Evolutionary conservation across 2,113 vertebrate genomes (phyloP).

Genomic region (Paramisgurnus dabryanus): DNA sequence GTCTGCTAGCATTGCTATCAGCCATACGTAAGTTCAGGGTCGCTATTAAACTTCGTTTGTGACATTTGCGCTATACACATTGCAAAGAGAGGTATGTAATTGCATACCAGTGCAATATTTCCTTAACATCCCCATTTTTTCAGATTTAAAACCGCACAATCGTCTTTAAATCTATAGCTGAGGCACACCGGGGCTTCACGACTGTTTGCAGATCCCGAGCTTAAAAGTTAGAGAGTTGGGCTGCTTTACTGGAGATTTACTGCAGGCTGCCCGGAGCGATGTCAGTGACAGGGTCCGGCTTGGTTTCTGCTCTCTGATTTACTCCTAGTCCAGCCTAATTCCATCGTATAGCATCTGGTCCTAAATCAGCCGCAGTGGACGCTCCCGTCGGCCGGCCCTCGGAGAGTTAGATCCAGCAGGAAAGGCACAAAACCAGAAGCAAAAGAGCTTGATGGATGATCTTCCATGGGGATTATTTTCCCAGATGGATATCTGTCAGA

Average conservation of each 20-base stretch:
- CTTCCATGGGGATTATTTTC: constrained; percentile 48
- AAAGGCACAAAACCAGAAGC: constrained; percentile 2
- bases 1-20: background rate
- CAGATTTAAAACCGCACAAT: background rate
- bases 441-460: constrained; percentile 34
- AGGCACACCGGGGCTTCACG: constrained; percentile 9
- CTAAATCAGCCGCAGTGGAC: constrained; percentile 61
- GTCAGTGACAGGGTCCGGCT: constrained; percentile 29
- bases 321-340: constrained; percentile 51
- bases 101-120: too few species aligned
- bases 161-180: background rate
- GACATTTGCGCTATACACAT: too few species aligned
- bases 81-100: too few species aligned
- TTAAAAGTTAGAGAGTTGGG: constrained; percentile 6
- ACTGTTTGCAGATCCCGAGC: background rate
- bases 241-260: constrained; percentile 63
- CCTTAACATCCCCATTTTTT: too few species aligned
- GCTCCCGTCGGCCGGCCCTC: constrained; percentile 6
- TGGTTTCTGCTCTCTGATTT: constrained; percentile 54
- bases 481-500: constrained; percentile 42
- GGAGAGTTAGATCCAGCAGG: background rate
- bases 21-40: too few species aligned
- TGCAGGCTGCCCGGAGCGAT: constrained; percentile 39
- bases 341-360: constrained; percentile 56
- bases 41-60: too few species aligned